Base-by-base conservation (phyloP, 2,113 vertebrate genomes). In the Pygoscelis antarcticus region DNA sequence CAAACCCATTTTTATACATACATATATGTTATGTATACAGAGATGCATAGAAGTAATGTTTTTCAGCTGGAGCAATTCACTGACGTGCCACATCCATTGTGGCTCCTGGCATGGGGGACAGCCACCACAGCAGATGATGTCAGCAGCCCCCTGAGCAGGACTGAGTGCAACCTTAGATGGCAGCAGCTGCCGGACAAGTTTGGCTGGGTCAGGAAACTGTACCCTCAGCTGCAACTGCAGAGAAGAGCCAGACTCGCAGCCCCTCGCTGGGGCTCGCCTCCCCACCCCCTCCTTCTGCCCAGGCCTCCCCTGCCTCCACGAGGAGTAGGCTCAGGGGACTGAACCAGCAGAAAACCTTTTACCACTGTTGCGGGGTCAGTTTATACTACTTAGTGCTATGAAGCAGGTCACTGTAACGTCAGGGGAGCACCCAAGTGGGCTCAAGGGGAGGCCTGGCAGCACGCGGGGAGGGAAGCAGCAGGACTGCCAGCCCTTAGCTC, bases 51-150 rank as follows among this genome's bases (percentile, higher is more conserved):
- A 70, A 58, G 21, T 5, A 6, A 55, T 26, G 11, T 38, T 76
- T 91, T 87, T 62, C 66, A 90, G 32, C 44, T 79, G 66, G 32
- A 85, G 52, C 82, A 55, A n/a, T 34, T 79, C 52, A 51, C 29
- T 71, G 65, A 75, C 32, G 36, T n/a, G 64, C 38, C 47, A 32
- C 9, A 9, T 42, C 51, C 66, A 60, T n/a, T 8, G 1, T n/a
- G 74, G 65, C 23, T 83, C 21, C 58, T 38, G 64, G 69, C 82
- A 36, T 0, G 58, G 74, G 23, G 42, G 34, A 78, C 42, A 83
- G 52, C 21, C 60, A 77, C 26, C 34, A 46, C 0, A 3, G 70
- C 79, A 32, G 40, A 16, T 0, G 12, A 46, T 1, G 9, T 40
- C 46, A 57, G 65, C 52, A 83, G 42, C 54, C 6, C 71, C 60